Evolutionary conservation across 1,140 invertebrate genomes (phyloP).

Genomic region (Aphelenchoides besseyi): DNA sequence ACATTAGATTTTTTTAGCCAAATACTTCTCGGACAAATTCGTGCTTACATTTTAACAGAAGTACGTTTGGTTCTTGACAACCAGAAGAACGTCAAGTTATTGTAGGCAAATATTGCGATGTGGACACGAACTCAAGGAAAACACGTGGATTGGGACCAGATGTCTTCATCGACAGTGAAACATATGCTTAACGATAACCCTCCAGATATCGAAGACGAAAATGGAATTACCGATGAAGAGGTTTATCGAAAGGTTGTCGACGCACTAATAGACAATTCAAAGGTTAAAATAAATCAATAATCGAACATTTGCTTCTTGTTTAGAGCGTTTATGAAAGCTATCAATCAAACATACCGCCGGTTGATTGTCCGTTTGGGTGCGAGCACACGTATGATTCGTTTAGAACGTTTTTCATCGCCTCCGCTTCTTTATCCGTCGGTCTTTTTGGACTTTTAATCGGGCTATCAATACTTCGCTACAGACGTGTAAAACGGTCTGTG

Average conservation of each 20-base stretch:
- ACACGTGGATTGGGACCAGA: neutral
- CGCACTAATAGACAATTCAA: neutral
- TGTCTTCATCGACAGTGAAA: neutral
- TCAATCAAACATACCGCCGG: neutral
- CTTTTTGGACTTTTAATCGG: neutral
- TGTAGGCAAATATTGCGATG: neutral
- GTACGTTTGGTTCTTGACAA: neutral
- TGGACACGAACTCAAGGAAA: neutral
- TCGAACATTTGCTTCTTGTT: neutral
- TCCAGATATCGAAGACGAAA: constrained; percentile 21
- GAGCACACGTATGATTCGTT: neutral
- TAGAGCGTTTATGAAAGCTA: neutral
- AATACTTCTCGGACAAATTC: neutral
- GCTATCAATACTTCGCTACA: neutral
- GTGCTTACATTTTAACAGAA: neutral
- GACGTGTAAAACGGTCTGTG: neutral
- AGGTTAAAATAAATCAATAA: neutral
- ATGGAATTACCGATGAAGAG: neutral
- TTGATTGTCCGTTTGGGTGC: neutral
- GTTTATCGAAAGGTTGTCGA: neutral
- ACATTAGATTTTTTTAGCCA: neutral
- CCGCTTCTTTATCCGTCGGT: neutral
- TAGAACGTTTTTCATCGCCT: neutral
- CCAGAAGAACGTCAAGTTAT: neutral
- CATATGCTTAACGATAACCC: neutral